Conservation (phyloP, 2,113 vertebrate species). For the Eptesicus fuscus region DNA sequence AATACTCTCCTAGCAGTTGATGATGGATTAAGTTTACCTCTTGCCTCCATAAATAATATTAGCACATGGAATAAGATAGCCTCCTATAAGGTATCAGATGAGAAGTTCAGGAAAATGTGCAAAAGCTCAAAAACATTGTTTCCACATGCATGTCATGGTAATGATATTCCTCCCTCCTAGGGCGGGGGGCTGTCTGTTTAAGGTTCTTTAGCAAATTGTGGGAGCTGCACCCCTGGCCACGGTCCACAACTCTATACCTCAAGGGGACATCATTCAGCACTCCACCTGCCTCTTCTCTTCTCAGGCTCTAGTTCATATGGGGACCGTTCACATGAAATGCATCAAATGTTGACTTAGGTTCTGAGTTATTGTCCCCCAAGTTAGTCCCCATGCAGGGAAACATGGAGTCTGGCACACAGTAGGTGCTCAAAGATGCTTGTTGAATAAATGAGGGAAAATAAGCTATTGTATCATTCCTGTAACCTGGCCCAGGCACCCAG, state of each 20-base stretch:
- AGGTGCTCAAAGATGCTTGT: neutral
- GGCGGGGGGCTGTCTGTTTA: neutral
- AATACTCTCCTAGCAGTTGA: neutral
- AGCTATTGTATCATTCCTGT: neutral
- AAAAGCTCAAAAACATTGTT: neutral
- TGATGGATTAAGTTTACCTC: neutral
- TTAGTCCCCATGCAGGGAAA: neutral
- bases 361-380: neutral
- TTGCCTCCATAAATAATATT: conserved; percentile 1
- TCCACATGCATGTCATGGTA: neutral
- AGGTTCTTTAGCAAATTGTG: neutral
- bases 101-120: neutral
- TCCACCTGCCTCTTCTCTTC: neutral
- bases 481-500: neutral
- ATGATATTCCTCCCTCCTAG: neutral
- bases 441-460: neutral
- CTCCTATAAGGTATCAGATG: neutral
- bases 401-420: neutral
- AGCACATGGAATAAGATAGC: neutral
- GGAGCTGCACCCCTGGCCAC: neutral
- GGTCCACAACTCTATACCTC: neutral
- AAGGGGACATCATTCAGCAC: neutral
- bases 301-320: neutral
- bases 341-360: neutral
- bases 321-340: neutral